phyloP scores from a whole-genome alignment of 1,140 invertebrate genomes.

The Helicoverpa armigera region DNA sequence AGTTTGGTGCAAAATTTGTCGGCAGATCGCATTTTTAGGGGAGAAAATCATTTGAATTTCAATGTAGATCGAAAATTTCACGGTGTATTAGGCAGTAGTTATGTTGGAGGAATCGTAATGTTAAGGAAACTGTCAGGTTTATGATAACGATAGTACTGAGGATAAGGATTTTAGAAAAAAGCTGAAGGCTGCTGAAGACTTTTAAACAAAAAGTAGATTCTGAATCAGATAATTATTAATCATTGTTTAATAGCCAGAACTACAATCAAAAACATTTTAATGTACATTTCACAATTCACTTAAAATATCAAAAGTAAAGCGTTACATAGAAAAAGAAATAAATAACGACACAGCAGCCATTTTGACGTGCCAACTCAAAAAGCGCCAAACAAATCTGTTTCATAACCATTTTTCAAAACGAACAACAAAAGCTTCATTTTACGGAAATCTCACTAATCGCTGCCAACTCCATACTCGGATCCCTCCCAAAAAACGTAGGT shows the following conservation, averaged over 20 bases:
- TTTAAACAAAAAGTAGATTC: too few species aligned
- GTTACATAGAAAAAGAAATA: too few species aligned
- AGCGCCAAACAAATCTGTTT: neutral
- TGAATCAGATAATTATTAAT: too few species aligned
- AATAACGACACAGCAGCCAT: too few species aligned
- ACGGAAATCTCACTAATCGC: constrained; percentile 27
- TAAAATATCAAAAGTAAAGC: too few species aligned
- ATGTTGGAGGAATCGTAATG: neutral
- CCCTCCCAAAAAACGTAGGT: constrained; percentile 42
- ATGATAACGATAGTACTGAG: too few species aligned
- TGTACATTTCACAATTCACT: too few species aligned
- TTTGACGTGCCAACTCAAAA: neutral
- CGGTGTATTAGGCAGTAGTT: constrained; percentile 20
- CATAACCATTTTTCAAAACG: neutral
- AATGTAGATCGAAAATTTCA: constrained; percentile 31
- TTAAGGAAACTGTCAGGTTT: neutral
- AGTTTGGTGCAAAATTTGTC: constrained; percentile 29
- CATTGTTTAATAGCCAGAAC: too few species aligned
- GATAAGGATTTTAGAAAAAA: too few species aligned
- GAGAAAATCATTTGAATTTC: constrained; percentile 27
- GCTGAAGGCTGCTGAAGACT: too few species aligned
- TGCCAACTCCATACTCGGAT: constrained; percentile 7
- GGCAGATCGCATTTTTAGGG: constrained; percentile 5
- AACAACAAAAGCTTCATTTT: constrained; percentile 7
- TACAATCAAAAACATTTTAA: too few species aligned